Conservation (phyloP, 2,797 vertebrate genomes). For the Ptychobarbus kaznakovi region DNA sequence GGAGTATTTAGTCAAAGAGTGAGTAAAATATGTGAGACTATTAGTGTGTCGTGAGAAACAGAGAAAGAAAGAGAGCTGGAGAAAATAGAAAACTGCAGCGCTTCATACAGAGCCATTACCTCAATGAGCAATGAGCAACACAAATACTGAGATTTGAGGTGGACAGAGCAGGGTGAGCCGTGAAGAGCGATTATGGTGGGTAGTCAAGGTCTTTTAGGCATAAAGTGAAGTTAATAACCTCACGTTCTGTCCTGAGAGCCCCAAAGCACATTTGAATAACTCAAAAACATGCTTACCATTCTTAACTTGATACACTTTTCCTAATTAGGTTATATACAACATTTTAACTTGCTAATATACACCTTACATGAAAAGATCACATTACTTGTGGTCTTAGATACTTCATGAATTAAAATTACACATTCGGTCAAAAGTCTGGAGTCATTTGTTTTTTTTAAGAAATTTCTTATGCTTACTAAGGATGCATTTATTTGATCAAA, state of each 20-base stretch:
- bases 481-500: background rate
- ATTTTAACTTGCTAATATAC: background rate
- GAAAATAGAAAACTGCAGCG: conserved; percentile 28
- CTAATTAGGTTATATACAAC: background rate
- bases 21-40: conserved; percentile 16
- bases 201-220: conserved; percentile 3
- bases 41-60: background rate
- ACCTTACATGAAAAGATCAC: background rate
- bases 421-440: background rate
- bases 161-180: conserved; percentile 31
- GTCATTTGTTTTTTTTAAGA: background rate
- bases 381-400: background rate
- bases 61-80: background rate
- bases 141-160: conserved; percentile 18
- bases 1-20: conserved; percentile 27
- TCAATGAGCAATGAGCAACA: conserved; percentile 15
- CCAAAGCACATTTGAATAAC: background rate
- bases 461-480: background rate
- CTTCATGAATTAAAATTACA: background rate
- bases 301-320: background rate
- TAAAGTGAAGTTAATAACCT: background rate
- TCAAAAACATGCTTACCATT: background rate
- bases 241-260: background rate
- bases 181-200: conserved; percentile 57
- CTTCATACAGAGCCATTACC: background rate